Conservation (phyloP, 2,797 vertebrate genomes). For the Streptopelia turtur region DNA sequence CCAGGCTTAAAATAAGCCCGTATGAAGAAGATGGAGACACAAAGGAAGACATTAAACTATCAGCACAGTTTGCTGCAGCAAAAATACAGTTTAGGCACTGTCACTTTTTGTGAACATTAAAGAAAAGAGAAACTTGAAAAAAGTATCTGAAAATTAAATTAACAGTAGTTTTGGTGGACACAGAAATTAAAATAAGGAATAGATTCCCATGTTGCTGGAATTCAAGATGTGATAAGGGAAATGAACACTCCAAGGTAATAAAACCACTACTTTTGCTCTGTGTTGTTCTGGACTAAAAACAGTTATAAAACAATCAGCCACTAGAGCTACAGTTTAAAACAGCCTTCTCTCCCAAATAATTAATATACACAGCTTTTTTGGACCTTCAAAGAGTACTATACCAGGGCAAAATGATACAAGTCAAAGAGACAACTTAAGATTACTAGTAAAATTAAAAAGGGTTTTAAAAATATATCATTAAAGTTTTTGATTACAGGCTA, state of each 20-base stretch:
- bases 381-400: neutral
- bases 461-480: neutral
- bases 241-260: constrained; percentile 27
- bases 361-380: neutral
- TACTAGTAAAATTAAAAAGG: neutral
- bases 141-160: constrained; percentile 8
- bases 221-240: constrained; percentile 33
- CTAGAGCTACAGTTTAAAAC: neutral
- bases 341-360: neutral
- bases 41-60: neutral
- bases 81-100: neutral
- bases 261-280: neutral
- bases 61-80: neutral
- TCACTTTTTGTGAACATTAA: neutral
- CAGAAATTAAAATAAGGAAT: neutral
- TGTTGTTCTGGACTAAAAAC: neutral
- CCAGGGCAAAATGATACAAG: neutral
- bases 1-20: neutral
- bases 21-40: neutral
- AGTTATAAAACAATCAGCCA: neutral
- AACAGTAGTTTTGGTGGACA: neutral
- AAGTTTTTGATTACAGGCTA: neutral
- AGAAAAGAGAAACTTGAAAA: neutral
- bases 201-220: neutral
- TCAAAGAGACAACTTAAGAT: neutral